Percentiles rank a stretch among this genome's conserved stretches.
phyloP scores from a whole-genome alignment of 2,888 invertebrate species.

The Chrysolina oricalcia region DNA sequence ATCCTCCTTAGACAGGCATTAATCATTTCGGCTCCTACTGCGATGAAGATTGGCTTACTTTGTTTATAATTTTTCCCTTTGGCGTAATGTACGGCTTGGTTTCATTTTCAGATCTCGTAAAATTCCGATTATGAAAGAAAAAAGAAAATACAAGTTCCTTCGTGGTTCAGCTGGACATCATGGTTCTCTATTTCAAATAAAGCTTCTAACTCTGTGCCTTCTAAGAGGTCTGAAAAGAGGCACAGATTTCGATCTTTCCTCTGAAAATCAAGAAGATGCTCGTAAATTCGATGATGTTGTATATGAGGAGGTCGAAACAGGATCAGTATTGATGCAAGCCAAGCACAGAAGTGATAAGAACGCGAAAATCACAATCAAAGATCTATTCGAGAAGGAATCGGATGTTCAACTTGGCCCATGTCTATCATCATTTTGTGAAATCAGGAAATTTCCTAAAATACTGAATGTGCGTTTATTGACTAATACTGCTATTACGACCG shows the following conservation, averaged over 20 bases:
- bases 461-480: background rate
- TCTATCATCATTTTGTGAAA: background rate
- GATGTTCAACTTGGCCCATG: slow-evolving; percentile 4
- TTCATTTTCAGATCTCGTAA: background rate
- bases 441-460: background rate
- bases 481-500: background rate
- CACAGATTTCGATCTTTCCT: slow-evolving; percentile 6
- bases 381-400: background rate
- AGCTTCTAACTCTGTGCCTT: slow-evolving; percentile 6
- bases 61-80: background rate
- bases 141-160: slow-evolving; percentile 7
- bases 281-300: background rate
- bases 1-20: background rate
- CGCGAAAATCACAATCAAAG: background rate
- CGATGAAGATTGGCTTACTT: too few species aligned
- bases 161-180: background rate
- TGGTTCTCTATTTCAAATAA: slow-evolving; percentile 4
- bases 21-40: background rate
- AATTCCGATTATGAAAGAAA: background rate
- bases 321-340: slow-evolving; percentile 5
- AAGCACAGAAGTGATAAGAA: background rate
- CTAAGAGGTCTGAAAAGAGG: background rate
- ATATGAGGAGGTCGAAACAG: background rate
- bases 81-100: background rate
- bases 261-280: background rate